A percentile compares a stretch with the other conserved stretches of the same genome.
phyloP scores from a whole-genome alignment of 2,797 vertebrate species.

The Phataginus tetradactyla region DNA sequence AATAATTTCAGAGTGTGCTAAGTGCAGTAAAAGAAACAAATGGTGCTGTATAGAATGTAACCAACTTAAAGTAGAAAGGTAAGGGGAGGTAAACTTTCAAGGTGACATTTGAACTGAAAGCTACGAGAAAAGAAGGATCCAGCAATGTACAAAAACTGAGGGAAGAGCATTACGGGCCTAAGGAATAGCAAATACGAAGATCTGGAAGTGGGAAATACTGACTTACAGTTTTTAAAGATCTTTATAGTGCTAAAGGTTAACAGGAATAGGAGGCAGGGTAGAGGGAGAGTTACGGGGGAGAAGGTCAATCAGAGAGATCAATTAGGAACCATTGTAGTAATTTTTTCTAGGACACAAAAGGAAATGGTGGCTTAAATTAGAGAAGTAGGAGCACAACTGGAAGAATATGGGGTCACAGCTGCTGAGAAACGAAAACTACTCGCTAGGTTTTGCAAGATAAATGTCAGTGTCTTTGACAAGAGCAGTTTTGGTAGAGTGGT shows the following conservation, averaged over 20 bases:
- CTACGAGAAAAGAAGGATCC: not conserved
- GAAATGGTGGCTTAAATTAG: not conserved
- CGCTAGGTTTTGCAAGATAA: not conserved
- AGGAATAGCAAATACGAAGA: not conserved
- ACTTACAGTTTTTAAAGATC: not conserved
- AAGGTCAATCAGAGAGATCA: too few relatives aligned
- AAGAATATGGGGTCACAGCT: not conserved
- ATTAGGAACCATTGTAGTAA: not conserved
- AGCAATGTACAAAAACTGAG: not conserved
- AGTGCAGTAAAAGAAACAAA: not conserved
- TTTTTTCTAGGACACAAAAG: not conserved
- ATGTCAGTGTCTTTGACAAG: not conserved
- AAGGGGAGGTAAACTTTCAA: not conserved
- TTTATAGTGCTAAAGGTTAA: not conserved
- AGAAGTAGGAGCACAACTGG: not conserved
- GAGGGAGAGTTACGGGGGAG: not conserved
- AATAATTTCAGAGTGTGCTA: not conserved
- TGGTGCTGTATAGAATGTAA: not conserved
- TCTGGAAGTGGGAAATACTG: not conserved
- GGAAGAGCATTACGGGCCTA: not conserved
- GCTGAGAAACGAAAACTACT: not conserved
- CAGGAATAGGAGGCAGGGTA: not conserved
- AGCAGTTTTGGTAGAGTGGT: not conserved
- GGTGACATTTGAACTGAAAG: not conserved
- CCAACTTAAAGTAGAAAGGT: not conserved